Percentiles rank a stretch among this genome's conserved stretches.
phyloP scores from a whole-genome alignment of 1,140 invertebrate genomes.

The Zaprionus davidi region DNA sequence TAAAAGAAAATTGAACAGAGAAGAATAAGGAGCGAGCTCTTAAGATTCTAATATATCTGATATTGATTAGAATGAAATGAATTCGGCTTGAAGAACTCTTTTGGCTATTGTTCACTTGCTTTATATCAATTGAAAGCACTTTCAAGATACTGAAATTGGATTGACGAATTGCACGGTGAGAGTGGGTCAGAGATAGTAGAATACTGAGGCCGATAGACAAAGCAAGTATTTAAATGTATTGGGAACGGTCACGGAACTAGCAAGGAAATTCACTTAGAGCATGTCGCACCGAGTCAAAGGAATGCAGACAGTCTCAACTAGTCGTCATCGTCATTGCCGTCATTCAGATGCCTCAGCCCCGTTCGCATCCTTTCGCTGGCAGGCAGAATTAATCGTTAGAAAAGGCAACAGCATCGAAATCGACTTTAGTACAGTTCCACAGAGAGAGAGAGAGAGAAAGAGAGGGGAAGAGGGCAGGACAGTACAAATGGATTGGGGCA shows the following conservation, averaged over 20 bases:
- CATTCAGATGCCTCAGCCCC: neutral
- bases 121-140: neutral
- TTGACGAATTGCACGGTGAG: neutral
- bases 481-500: constrained; percentile 53
- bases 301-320: constrained; percentile 25
- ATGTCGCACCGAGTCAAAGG: constrained; percentile 2
- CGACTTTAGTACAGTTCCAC: constrained; percentile 19
- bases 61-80: neutral
- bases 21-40: neutral
- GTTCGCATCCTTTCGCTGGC: constrained; percentile 23
- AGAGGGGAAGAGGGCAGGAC: neutral
- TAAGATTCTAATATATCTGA: neutral
- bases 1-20: neutral
- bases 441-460: neutral
- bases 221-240: constrained; percentile 3
- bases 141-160: neutral
- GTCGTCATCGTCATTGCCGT: constrained; percentile 10
- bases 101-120: neutral
- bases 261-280: constrained; percentile 10
- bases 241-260: neutral
- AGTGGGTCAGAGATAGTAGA: neutral
- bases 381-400: constrained; percentile 48
- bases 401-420: constrained; percentile 30
- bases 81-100: neutral
- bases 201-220: neutral